Evolutionary conservation across 2,797 vertebrate genomes (phyloP).

Genomic region (Gymnoscopelus braueri): DNA sequence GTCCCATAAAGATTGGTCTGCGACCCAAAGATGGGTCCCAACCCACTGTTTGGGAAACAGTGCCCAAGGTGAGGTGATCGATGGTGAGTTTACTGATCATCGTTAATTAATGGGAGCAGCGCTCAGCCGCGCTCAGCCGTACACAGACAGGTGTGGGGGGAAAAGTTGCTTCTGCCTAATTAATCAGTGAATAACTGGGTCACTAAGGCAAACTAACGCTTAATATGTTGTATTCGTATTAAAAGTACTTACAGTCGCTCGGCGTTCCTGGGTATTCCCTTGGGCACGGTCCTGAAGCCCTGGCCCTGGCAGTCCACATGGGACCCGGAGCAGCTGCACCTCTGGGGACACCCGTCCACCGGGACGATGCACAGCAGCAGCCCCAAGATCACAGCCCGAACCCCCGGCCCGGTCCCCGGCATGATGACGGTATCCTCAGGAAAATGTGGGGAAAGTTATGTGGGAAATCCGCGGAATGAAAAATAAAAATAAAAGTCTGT

Average conservation of each 20-base stretch:
- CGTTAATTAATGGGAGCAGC: too few relatives aligned
- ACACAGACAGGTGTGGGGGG: too few relatives aligned
- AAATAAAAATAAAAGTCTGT: not conserved
- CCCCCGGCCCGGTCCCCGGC: conserved; percentile 63
- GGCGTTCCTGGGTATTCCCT: conserved; percentile 92
- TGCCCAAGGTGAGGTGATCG: too few relatives aligned
- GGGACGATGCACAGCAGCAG: conserved; percentile 55
- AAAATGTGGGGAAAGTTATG: conserved; percentile 18
- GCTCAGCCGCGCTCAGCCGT: too few relatives aligned
- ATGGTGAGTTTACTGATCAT: too few relatives aligned
- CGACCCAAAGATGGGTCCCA: too few relatives aligned
- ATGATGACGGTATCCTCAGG: conserved; percentile 65
- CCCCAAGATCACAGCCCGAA: conserved; percentile 54
- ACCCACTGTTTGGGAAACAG: too few relatives aligned
- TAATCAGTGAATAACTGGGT: not conserved
- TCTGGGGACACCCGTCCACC: conserved; percentile 90
- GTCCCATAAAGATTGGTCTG: too few relatives aligned
- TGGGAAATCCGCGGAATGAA: conserved; percentile 39
- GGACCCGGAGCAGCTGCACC: conserved; percentile 95
- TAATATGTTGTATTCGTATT: too few relatives aligned
- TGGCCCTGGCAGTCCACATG: conserved; percentile 98
- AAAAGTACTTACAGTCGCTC: conserved; percentile 92
- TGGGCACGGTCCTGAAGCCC: conserved; percentile 89
- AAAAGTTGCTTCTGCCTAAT: not conserved
- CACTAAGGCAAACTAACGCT: too few relatives aligned